Evolutionary conservation across 2,797 vertebrate genomes (phyloP), one percentile per base, ranked within the genome.

Genomic region (Melopsittacus undulatus): DNA sequence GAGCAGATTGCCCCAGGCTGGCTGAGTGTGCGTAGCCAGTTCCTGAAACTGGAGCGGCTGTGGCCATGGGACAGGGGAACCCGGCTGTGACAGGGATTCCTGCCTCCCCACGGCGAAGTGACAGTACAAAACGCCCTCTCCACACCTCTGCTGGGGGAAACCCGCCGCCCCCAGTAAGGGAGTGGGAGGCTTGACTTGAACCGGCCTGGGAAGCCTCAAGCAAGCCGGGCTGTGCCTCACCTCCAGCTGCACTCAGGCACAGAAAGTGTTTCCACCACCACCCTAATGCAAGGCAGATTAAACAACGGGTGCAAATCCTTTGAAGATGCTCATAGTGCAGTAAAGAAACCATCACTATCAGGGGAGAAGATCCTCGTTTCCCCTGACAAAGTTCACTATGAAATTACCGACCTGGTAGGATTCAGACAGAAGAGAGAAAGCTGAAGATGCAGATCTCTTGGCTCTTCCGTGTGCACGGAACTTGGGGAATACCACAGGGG

Each of bases 171-270:
- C 34, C 1, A n/a, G 11, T 0, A 10, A 9, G 16, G 52, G 30
- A 45, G 12, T 3, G 0, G 51, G 56, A 62, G 27, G 2, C 30
- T 2, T 1, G 16, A 2, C 1, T 29, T 34, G 63, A n/a, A 20
- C 6, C 45, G 54, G 7, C 2, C 26, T 3, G 45, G 48, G 88
- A 63, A 70, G 10, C 16, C 77, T 40, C 4, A 3, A 12, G 56
- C 22, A 1, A 45, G 22, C 45, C 54, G 46, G n/a, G 29, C 48
- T 3, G 21, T 6, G 54, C 51, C 74, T 34, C 46, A 0, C 9
- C 57, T 61, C 46, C 42, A 6, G 45, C 67, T 20, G 38, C 51
- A 36, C 46, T 5, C 15, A 19, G 4, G 1, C 0, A 11, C 78
- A 18, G 59, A 6, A 1, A 11, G 1, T 13, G 20, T 14, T 22